Evolutionary conservation across 2,113 vertebrate species (phyloP).

Genomic region (Scortum barcoo): DNA sequence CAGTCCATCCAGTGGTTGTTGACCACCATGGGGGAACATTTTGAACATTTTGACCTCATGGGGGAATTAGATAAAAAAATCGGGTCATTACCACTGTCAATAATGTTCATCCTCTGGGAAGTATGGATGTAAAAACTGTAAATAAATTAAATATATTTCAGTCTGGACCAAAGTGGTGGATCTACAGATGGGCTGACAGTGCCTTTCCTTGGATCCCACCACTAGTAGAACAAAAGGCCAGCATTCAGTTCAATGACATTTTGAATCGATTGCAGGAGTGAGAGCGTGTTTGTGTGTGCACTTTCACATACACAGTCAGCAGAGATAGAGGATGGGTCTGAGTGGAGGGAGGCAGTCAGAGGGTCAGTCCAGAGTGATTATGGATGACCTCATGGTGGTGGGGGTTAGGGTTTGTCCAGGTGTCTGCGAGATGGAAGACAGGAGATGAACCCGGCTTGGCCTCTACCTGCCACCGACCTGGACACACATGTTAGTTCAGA

Average conservation of each 20-base stretch:
- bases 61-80: background rate
- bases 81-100: no score
- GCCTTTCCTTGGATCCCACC: background rate
- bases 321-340: constrained; percentile 11
- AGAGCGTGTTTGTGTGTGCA: background rate
- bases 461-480: constrained; percentile 54
- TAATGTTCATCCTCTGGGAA: background rate
- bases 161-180: background rate
- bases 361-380: constrained; percentile 64
- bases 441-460: constrained; percentile 61
- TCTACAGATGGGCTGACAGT: background rate
- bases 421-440: constrained; percentile 42
- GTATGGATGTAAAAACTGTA: background rate
- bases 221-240: background rate
- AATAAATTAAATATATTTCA: background rate
- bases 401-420: constrained; percentile 17
- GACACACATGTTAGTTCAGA: constrained; percentile 67
- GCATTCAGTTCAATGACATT: background rate
- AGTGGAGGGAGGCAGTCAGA: constrained; percentile 35
- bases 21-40: no score
- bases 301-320: background rate
- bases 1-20: background rate
- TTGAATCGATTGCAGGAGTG: background rate
- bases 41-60: no score
- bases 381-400: constrained; percentile 51